Evolutionary conservation across 2,888 invertebrate genomes (phyloP), one percentile per base, ranked within the genome.

Genomic region (Coelogynopora nodosa): DNA sequence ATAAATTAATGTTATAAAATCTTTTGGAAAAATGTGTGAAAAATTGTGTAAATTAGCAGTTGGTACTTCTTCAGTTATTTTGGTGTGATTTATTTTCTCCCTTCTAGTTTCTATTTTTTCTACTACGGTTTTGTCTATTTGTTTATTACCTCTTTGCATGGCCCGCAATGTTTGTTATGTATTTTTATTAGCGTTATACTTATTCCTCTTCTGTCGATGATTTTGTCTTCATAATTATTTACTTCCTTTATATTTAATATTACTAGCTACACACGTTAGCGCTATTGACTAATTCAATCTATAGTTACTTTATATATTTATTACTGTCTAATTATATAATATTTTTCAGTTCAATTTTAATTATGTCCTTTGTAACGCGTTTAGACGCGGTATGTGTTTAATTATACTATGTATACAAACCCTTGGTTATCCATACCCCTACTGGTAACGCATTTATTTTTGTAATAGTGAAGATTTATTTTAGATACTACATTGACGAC

Each of bases 371-470:
- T 49, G n/a, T 18, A 49, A 18, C 49, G 18, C 49, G 5, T 5
- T 13, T 5, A 18, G 49, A 49, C 10, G 18, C 49, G 18, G 49
- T 18, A 13, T 49, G 5, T 49, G 49, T 49, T 49, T 49, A 49
- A 18, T 49, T 49, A 18, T 49, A 49, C 49, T 49, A 49, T 49
- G 10, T 49, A 49, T 49, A 18, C 18, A 49, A 13, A 49, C 49
- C 49, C 49, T 18, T n/a, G n/a, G n/a, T n/a, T n/a, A n/a, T n/a
- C n/a, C n/a, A n/a, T n/a, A n/a, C n/a, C n/a, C 74, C 23, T 74
- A 74, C 74, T 74, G 74, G 74, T 74, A 74, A 74, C 74, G 74
- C 74, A 74, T 74, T 74, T 74, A 74, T 74, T 74, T 74, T 74
- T 74, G 74, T 74, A 74, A 74, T 74, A 74, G 10, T 2, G 23